Base-by-base conservation (phyloP, 2,113 vertebrate species). In the Spilogale gracilis region DNA sequence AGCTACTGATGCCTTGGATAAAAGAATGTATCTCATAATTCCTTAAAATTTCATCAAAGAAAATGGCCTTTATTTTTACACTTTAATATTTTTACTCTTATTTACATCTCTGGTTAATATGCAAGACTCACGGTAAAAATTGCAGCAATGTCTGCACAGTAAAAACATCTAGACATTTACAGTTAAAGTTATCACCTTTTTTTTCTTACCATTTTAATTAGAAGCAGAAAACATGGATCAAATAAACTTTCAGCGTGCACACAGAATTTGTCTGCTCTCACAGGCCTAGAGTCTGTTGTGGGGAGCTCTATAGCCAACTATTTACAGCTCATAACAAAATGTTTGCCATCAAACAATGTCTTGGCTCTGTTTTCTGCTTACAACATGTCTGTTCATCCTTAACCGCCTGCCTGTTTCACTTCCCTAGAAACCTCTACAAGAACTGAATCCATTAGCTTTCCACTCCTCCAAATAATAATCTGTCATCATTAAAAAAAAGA, bases 121-220 rank as follows among this genome's bases (percentile, higher is more conserved):
- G 1, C 54, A 91, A 94, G 60, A 78, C 18, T 58, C n/a, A 84
- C 91, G 73, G 89, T 89, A 94, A 91, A 94, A 94, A 60, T 43
- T 48, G 4, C 81, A 82, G 48, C n/a, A 69, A 27, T 78, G 0
- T 17, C 71, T 93, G 8, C 63, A 79, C 9, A 14, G 63, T 78
- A 73, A 88, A 94, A 91, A 58, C 23, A 54, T 82, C 63, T 87
- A 67, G 30, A 78, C 18, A 52, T 84, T 84, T 69, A 88, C 32
- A 76, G 48, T 93, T 79, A 71, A 97, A 73, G 81, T 61, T 71
- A 82, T 93, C 74, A 74, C 23, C 45, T 69, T 87, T 89, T 85
- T 85, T 96, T 93, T 52, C 30, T 43, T 88, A 81, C 11, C 17
- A 84, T 89, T 92, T 93, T 88, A 88, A 94, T 83, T 90, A 88